Base-by-base conservation (phyloP, 2,113 vertebrate genomes). In the Burhinus bistriatus region DNA sequence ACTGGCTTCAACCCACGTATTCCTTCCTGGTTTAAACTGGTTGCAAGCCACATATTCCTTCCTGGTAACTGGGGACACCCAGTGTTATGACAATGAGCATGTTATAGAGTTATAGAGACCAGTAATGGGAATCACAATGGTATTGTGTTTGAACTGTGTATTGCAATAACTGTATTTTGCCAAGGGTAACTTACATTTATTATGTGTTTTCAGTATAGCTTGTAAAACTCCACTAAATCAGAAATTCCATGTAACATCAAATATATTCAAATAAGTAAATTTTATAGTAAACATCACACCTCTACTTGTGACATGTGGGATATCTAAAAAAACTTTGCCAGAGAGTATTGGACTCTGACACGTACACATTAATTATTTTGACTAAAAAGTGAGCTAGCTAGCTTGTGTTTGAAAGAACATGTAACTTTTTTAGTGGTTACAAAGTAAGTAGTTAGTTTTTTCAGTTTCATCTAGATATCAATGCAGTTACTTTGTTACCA, bases 251-350 rank as follows among this genome's bases (percentile, higher is more conserved):
- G 11, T n/a, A 66, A n/a, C 3, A 71, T 38, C 11, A 66, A 65
- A 61, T 36, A 69, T 17, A 4, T 61, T 71, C 16, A 87, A 7
- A 25, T 21, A 70, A n/a, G 3, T 71, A 42, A 27, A 52, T 57
- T 49, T 52, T 22, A 1, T 44, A 15, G 38, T 52, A 79, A 75
- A 38, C 8, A 13, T 40, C 52, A 29, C 5, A 44, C 18, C 3
- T 51, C 8, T 66, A 1, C 1, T 0, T 32, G 4, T 45, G 23
- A 45, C 0, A 0, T 10, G 5, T 81, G 21, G 10, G 27, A 36
- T 71, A 66, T 42, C 32, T 77, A 11, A 45, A 84, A 78, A 6
- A 89, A 34, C 6, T 42, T 57, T 1, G 1, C 3, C 19, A 61
- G 29, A 65, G 4, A 55, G 11, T 25, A 26, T 22, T n/a, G 6